Evolutionary conservation across 2,113 vertebrate species (phyloP).

Genomic region (Apteryx mantelli): DNA sequence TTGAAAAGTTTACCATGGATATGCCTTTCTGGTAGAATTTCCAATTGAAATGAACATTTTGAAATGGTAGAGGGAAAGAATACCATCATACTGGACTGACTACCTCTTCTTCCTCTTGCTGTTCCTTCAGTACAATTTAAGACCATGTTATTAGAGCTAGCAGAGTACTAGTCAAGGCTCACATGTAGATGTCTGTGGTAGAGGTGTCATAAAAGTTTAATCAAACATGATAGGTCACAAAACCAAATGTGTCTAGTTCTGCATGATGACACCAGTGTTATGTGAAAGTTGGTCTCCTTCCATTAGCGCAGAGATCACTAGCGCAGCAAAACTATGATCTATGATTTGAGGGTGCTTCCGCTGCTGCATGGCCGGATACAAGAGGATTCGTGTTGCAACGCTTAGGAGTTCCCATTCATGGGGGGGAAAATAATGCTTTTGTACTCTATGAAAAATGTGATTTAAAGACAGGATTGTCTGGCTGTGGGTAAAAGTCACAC

Average conservation of each 20-base stretch:
- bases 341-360: background rate
- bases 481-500: background rate
- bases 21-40: conserved; percentile 36
- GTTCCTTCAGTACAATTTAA: conserved; percentile 21
- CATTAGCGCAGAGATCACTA: background rate
- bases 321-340: background rate
- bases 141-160: background rate
- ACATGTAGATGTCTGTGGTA: background rate
- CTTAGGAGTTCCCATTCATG: background rate
- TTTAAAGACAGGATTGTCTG: conserved; percentile 21
- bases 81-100: conserved; percentile 6
- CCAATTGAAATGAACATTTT: background rate
- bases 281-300: background rate
- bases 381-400: conserved; percentile 8
- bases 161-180: conserved; percentile 1
- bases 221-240: background rate
- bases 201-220: background rate
- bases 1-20: background rate
- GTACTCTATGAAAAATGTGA: background rate
- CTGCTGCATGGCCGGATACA: background rate
- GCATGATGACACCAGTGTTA: background rate
- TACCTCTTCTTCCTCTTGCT: conserved; percentile 39
- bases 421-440: background rate
- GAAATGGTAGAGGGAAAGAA: background rate
- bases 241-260: background rate